Evolutionary conservation across 2,113 vertebrate species (phyloP).

Genomic region (Nyctereutes procyonoides): DNA sequence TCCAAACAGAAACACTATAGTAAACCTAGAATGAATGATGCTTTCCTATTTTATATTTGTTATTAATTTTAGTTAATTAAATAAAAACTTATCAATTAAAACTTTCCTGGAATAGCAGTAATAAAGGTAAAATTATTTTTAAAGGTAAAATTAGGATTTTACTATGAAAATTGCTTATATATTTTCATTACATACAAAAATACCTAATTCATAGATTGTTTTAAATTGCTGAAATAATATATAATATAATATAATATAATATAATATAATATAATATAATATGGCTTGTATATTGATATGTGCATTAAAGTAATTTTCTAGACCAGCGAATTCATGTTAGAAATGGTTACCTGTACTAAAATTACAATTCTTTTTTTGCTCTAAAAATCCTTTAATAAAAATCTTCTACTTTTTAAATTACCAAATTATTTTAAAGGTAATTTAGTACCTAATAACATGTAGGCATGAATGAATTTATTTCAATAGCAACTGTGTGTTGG

Average conservation of each 20-base stretch:
- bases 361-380: slow-evolving; percentile 77
- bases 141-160: slow-evolving; percentile 21
- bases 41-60: neutral
- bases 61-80: neutral
- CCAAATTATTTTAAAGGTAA: slow-evolving; percentile 83
- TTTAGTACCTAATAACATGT: slow-evolving; percentile 78
- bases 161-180: slow-evolving; percentile 56
- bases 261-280: no score
- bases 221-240: slow-evolving; percentile 72
- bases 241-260: no score
- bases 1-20: neutral
- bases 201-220: slow-evolving; percentile 39
- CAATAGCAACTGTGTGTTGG: slow-evolving; percentile 65
- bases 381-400: slow-evolving; percentile 81
- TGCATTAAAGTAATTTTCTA: slow-evolving; percentile 89
- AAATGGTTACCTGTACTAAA: slow-evolving; percentile 75
- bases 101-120: neutral
- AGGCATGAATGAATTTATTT: slow-evolving; percentile 68
- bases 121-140: slow-evolving; percentile 23
- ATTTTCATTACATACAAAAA: slow-evolving; percentile 14
- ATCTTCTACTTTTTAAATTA: slow-evolving; percentile 81
- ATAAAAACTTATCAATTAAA: neutral
- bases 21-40: neutral
- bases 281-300: slow-evolving; percentile 84
- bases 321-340: slow-evolving; percentile 83